Conservation (phyloP, 2,888 invertebrate genomes). For the Malthinus flaveolus region DNA sequence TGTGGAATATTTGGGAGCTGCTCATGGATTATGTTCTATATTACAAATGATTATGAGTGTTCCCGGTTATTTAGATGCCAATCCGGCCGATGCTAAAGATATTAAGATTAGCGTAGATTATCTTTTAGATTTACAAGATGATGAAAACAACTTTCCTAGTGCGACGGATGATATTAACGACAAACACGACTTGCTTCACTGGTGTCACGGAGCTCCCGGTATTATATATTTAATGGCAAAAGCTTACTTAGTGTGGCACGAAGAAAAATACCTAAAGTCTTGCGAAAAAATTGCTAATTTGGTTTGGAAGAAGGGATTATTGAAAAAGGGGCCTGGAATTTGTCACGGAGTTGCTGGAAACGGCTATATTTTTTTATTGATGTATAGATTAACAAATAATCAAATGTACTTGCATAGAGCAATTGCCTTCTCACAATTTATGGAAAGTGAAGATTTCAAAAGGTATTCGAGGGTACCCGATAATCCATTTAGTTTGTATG, state of each 20-base stretch:
- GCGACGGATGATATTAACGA: conserved; percentile 70
- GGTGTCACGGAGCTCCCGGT: conserved; percentile 91
- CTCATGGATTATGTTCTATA: conserved; percentile 70
- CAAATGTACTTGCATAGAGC: conserved; percentile 74
- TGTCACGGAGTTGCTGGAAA: conserved; percentile 88
- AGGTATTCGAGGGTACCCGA: conserved; percentile 75
- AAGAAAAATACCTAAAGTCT: conserved; percentile 71
- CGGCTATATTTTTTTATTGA: conserved; percentile 77
- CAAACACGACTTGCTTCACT: conserved; percentile 75
- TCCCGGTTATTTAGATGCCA: conserved; percentile 60
- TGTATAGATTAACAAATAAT: conserved; percentile 75
- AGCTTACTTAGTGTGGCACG: conserved; percentile 75
- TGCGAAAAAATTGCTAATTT: conserved; percentile 72
- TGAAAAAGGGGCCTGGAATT: conserved; percentile 86
- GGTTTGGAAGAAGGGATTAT: conserved; percentile 80
- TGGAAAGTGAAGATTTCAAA: conserved; percentile 68
- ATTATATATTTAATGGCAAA: conserved; percentile 79
- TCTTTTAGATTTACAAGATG: conserved; percentile 67
- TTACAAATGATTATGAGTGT: conserved; percentile 67
- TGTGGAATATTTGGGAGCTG: conserved; percentile 74
- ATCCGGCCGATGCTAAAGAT: conserved; percentile 59
- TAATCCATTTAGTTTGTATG: conserved; percentile 80
- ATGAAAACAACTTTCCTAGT: conserved; percentile 61
- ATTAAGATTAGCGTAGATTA: conserved; percentile 70
- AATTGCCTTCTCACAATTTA: conserved; percentile 73